Percentiles rank a stretch among this genome's conserved stretches.
These are phyloP conservation scores for Coranthus polyacanthus DNA, from an alignment of 2,797 vertebrate genomes.

Conservation along the genomic window DNA sequence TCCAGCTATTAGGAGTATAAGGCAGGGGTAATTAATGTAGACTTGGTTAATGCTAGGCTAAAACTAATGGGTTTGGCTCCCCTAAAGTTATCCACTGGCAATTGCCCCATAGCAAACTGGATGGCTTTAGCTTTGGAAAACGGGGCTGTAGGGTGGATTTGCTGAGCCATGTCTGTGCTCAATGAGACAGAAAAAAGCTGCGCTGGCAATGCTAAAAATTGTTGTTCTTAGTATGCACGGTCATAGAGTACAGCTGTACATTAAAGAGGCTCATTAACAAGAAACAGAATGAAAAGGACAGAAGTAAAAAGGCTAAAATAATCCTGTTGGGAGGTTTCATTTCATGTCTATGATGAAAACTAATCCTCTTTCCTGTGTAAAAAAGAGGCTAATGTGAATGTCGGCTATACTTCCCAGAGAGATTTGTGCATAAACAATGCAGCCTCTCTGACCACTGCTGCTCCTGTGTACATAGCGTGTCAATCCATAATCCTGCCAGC, in stretches of 20 bases:
- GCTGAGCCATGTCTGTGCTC: slow-evolving; percentile 22
- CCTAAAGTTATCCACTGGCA: slow-evolving; percentile 15
- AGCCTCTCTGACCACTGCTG: slow-evolving; percentile 66
- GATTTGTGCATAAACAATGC: slow-evolving; percentile 66
- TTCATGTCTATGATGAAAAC: slow-evolving; percentile 64
- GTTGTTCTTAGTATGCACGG: slow-evolving; percentile 8
- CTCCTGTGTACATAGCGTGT: slow-evolving; percentile 49
- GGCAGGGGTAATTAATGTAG: slow-evolving; percentile 36
- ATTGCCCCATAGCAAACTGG: slow-evolving; percentile 22
- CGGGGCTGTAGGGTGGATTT: slow-evolving; percentile 6
- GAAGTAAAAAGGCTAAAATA: slow-evolving; percentile 63
- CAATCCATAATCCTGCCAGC: slow-evolving; percentile 71
- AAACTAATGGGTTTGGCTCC: slow-evolving; percentile 45
- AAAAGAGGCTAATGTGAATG: slow-evolving; percentile 70
- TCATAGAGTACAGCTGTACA: slow-evolving; percentile 30
- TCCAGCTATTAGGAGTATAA: slow-evolving; percentile 18
- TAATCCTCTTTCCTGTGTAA: slow-evolving; percentile 76
- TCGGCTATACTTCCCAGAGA: slow-evolving; percentile 52
- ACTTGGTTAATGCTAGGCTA: slow-evolving; percentile 32
- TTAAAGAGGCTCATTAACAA: slow-evolving; percentile 66
- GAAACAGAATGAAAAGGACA: slow-evolving; percentile 42
- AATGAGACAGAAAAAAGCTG: slow-evolving; percentile 20
- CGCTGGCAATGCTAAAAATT: slow-evolving; percentile 17
- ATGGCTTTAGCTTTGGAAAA: slow-evolving; percentile 22
- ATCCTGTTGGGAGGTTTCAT: slow-evolving; percentile 65